These are phyloP conservation scores for Rhagoletis zephyria DNA, from an alignment of 1,140 invertebrate species.

Conservation along the genomic window DNA sequence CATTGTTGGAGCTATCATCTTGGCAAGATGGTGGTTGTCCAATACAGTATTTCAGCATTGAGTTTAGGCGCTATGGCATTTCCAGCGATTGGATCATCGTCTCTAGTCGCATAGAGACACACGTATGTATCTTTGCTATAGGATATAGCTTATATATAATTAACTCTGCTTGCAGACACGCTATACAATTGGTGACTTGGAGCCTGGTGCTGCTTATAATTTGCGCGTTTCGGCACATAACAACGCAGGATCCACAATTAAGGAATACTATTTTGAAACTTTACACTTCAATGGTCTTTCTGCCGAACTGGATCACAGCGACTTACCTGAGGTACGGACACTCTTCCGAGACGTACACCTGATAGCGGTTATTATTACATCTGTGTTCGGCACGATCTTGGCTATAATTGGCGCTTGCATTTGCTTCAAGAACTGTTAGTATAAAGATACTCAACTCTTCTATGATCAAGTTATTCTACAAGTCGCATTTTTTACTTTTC, in stretches of 20 bases:
- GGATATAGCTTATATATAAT: background rate
- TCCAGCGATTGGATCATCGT: slow-evolving; percentile 75
- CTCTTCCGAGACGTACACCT: slow-evolving; percentile 75
- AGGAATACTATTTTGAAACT: slow-evolving; percentile 80
- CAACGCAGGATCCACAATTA: slow-evolving; percentile 80
- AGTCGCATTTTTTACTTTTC: background rate
- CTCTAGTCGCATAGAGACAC: slow-evolving; percentile 75
- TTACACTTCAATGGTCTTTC: slow-evolving; percentile 76
- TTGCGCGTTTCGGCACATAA: slow-evolving; percentile 81
- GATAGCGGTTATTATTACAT: slow-evolving; percentile 74
- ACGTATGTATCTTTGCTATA: slow-evolving; percentile 64
- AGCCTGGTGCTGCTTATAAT: slow-evolving; percentile 80
- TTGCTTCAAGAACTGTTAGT: slow-evolving; percentile 76
- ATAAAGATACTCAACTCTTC: background rate
- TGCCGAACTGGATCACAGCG: slow-evolving; percentile 67
- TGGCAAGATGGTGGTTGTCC: slow-evolving; percentile 81
- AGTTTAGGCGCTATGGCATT: slow-evolving; percentile 75
- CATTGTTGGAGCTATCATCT: slow-evolving; percentile 77
- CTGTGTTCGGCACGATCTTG: slow-evolving; percentile 74
- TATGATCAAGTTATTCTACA: background rate
- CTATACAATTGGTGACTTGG: slow-evolving; percentile 78
- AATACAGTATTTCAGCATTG: slow-evolving; percentile 78
- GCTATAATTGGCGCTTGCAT: slow-evolving; percentile 75
- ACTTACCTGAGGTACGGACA: slow-evolving; percentile 70
- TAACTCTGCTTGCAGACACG: slow-evolving; percentile 62